A percentile compares a stretch with the other conserved stretches of the same genome.
phyloP scores from a whole-genome alignment of 64 coral and sea anemone species.

The Montipora foliosa region DNA sequence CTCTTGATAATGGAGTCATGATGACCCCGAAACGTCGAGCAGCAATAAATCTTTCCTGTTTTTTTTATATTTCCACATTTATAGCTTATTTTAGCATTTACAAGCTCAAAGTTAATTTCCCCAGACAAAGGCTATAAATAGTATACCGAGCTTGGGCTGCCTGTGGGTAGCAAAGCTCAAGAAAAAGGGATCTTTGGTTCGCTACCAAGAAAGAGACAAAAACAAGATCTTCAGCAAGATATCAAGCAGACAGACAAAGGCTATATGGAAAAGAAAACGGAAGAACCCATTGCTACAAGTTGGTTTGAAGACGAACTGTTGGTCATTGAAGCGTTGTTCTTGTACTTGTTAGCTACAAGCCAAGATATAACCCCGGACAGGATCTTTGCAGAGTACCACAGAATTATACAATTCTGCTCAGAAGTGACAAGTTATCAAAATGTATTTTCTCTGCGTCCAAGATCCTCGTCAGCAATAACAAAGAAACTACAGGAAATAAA shows the following conservation, averaged over 20 bases:
- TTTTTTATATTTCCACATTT: too few species aligned
- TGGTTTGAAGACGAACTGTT: slow-evolving; percentile 28
- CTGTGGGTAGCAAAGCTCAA: too few species aligned
- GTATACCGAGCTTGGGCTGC: too few species aligned
- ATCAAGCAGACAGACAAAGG: neutral
- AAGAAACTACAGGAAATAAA: slow-evolving; percentile 32
- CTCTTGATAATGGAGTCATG: too few species aligned
- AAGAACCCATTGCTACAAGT: slow-evolving; percentile 29
- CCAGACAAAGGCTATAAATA: too few species aligned
- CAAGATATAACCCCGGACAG: neutral
- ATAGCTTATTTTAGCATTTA: too few species aligned
- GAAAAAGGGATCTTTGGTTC: too few species aligned
- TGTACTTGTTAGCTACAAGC: slow-evolving; percentile 8
- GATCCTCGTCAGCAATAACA: slow-evolving; percentile 4
- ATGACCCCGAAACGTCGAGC: too few species aligned
- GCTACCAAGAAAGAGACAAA: too few species aligned
- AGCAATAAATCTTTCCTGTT: too few species aligned
- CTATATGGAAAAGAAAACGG: slow-evolving; percentile 16
- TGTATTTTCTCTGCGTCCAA: slow-evolving; percentile 25
- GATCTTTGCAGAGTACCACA: slow-evolving; percentile 27
- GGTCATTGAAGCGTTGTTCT: neutral
- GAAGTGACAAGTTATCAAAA: slow-evolving; percentile 19
- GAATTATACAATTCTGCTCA: neutral
- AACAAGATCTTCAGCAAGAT: too few species aligned
- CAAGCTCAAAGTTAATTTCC: too few species aligned